Evolutionary conservation across 2,888 invertebrate genomes (phyloP), one percentile per base, ranked within the genome.

Genomic region (Caenorhabditis plicata): DNA sequence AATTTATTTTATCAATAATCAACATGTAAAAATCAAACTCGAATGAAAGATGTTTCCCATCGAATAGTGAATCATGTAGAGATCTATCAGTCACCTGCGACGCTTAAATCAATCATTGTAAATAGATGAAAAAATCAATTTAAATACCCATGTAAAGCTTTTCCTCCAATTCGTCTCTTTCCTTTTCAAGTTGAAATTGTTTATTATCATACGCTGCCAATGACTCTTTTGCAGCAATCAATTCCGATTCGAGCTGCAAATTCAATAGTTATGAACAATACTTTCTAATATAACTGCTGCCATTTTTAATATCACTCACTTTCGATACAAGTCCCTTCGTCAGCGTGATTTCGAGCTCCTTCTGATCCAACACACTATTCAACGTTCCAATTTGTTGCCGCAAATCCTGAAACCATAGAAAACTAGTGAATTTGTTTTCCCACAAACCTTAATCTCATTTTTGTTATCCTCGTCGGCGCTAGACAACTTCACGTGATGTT

Each of bases 1-100:
- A 17, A 35, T 20, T 35, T 35, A 9, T 17, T 11, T 4, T 9
- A 7, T 20, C 35, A 17, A 35, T 20, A 35, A 35, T 5, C 35
- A 5, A 17, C 19, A 35, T 20, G 20, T 5, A 15, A 8, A 17
- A 4, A 17, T 35, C 35, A 35, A 35, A 58, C 57, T 58, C 57
- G 25, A 58, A 52, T 3, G 36, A 41, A 17, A 48, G 25, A 23
- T 42, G 38, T 4, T 48, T 52, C 25, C 48, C 35, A 32, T 58
- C 58, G 20, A 58, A 53, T 41, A 58, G 48, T 31, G 60, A 54
- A 13, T 60, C 60, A 42, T 60, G 60, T 19, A 60, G 48, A 1
- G 54, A 54, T 46, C 54, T 22, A 13, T 32, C 40, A 5, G 15
- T 58, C 47, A 26, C 44, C 53, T 53, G 40, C 22, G 42, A 46